Evolutionary conservation across 92 coral and sea anemone species (phyloP), one percentile per base, ranked within the genome.

Genomic region (Umimayanthus chanpuru): DNA sequence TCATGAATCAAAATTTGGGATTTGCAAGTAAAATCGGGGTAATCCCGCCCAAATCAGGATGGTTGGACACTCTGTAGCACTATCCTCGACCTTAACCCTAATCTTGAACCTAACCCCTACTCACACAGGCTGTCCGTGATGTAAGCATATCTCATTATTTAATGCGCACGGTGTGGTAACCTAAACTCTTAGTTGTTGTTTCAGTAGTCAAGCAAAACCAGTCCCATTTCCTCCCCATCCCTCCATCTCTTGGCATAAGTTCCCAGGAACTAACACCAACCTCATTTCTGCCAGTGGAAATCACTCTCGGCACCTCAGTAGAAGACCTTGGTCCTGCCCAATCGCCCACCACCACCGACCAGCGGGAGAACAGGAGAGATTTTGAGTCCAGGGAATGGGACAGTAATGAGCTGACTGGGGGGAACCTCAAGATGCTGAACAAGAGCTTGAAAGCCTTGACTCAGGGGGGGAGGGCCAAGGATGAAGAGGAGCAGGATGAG

Each of bases 351-450:
- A 85, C 93, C 39, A 53, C 93, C 23, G 95, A 94, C 87, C 95
- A 89, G 64, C 90, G 74, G 39, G 90, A 81, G 38, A 77, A 89
- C 43, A 89, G 74, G 4, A 79, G 75, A 9, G 95, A 95, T 30
- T 92, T 94, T 85, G 89, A 88, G n/a, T 81, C 90, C 36, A 85
- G 85, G 76, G 91, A 88, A 61, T 88, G 84, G 50, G 95, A 92
- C 76, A 89, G 87, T 21, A 93, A 94, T 70, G 99, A 96, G 83
- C 74, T 96, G 91, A 95, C 98, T 14, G 99, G 99, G 18, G 99
- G 99, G 8, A 96, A 94, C 88, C 89, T 96, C 7, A 92, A 91
- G 81, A 91, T 91, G 92, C 86, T 96, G 68, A 89, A 93, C 18
- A 87, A 90, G 81, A 87, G 94, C 67, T 94, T 96, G 11, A 85